Percentiles rank a stretch among this genome's conserved stretches.
Conservation (phyloP, 2,797 vertebrate genomes). For the Hybognathus amarus region DNA sequence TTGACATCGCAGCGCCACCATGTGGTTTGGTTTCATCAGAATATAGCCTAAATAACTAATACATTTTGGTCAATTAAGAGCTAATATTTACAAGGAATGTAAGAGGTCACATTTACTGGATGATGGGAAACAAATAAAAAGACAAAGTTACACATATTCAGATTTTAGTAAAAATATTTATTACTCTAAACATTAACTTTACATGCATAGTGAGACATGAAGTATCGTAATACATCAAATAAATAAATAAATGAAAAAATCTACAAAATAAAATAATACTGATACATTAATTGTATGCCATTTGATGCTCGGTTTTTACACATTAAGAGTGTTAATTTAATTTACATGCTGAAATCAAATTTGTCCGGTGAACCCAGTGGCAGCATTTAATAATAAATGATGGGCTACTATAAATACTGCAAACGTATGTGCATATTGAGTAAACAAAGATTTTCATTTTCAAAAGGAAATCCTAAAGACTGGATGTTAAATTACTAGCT, state of each 20-base stretch:
- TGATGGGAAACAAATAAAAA: neutral
- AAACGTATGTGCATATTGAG: neutral
- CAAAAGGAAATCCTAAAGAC: neutral
- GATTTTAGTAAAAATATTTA: slow-evolving; percentile 45
- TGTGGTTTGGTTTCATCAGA: slow-evolving; percentile 2
- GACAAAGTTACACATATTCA: neutral
- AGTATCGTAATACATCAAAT: slow-evolving; percentile 27
- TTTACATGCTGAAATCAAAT: slow-evolving; percentile 4
- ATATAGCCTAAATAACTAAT: neutral
- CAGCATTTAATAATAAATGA: neutral
- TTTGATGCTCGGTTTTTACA: neutral
- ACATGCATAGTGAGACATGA: slow-evolving; percentile 52
- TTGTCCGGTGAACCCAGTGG: neutral
- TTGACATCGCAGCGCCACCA: slow-evolving; percentile 45
- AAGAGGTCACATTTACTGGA: neutral
- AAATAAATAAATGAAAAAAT: neutral
- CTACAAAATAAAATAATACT: neutral
- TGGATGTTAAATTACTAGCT: neutral
- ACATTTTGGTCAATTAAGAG: neutral
- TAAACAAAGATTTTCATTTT: neutral
- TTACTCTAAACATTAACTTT: slow-evolving; percentile 51
- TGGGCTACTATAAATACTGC: neutral
- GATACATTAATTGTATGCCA: neutral
- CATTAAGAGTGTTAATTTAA: neutral
- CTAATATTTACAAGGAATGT: neutral